phyloP scores from a whole-genome alignment of 2,797 vertebrate genomes.

The Chelon auratus region DNA sequence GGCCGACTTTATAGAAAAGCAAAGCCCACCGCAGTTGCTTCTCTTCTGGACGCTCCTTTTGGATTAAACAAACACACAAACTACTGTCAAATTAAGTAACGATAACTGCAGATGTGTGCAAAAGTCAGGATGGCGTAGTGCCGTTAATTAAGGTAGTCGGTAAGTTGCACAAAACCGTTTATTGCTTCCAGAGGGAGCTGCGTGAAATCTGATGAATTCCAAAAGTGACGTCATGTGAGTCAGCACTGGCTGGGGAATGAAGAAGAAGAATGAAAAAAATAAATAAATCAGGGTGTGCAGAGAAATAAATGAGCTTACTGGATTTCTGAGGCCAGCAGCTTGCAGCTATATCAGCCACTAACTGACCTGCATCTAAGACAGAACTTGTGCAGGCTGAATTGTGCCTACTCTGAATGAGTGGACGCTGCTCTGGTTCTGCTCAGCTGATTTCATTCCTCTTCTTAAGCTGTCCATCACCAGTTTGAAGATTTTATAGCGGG shows the following conservation, averaged over 20 bases:
- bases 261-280: constrained; percentile 9
- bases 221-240: constrained; percentile 5
- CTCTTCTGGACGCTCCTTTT: not conserved
- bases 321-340: not conserved
- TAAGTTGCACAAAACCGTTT: not conserved
- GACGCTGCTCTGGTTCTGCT: not conserved
- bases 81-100: no score
- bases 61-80: no score
- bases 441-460: not conserved
- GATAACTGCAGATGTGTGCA: not conserved
- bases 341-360: not conserved
- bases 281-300: not conserved
- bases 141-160: not conserved
- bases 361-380: not conserved
- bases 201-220: constrained; percentile 4
- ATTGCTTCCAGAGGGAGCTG: constrained; percentile 6
- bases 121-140: not conserved
- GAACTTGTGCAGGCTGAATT: not conserved
- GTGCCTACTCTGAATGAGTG: not conserved
- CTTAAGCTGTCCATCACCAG: not conserved
- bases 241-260: not conserved
- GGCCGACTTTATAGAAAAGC: constrained; percentile 19
- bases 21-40: constrained; percentile 13
- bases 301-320: not conserved
- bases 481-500: not conserved